Percentiles rank a stretch among this genome's conserved stretches.
Evolutionary conservation across 2,113 vertebrate genomes (phyloP).

Genomic region (Siniperca chuatsi): DNA sequence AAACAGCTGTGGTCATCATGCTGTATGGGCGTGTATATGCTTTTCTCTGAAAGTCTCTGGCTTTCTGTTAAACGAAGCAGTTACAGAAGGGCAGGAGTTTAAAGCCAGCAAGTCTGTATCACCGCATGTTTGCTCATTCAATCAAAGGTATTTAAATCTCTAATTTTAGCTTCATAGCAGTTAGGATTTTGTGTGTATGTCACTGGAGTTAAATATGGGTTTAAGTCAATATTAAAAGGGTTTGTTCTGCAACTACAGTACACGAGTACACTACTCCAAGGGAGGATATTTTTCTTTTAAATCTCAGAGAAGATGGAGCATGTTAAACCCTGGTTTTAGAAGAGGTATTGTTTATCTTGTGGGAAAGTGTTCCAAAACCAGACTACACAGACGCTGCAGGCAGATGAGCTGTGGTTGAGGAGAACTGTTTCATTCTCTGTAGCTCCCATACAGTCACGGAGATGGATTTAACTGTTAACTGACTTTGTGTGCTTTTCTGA

Average conservation of each 20-base stretch:
- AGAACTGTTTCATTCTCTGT: not conserved
- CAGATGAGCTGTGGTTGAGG: conserved; percentile 1
- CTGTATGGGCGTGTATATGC: conserved; percentile 18
- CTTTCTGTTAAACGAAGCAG: conserved; percentile 24
- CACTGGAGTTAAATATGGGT: not conserved
- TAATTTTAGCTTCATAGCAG: conserved; percentile 9
- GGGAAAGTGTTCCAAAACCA: conserved; percentile 3
- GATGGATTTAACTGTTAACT: no score
- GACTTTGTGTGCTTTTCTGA: no score
- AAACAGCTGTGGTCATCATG: conserved; percentile 18
- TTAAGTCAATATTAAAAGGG: not conserved
- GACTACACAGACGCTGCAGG: conserved; percentile 10
- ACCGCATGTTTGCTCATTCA: not conserved
- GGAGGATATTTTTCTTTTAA: not conserved
- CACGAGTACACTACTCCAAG: not conserved
- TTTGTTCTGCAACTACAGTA: not conserved
- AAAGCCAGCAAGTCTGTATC: conserved; percentile 1
- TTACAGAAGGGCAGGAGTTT: conserved; percentile 3
- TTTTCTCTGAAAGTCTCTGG: conserved; percentile 11
- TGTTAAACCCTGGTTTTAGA: conserved; percentile 4
- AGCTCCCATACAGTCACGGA: not conserved
- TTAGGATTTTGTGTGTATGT: not conserved
- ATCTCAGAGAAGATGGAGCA: not conserved
- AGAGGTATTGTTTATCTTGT: conserved; percentile 18
- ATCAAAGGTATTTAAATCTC: conserved; percentile 40